A percentile compares a stretch with the other conserved stretches of the same genome.
Evolutionary conservation across 1,140 invertebrate species (phyloP).

Genomic region (Scylla paramamosain): DNA sequence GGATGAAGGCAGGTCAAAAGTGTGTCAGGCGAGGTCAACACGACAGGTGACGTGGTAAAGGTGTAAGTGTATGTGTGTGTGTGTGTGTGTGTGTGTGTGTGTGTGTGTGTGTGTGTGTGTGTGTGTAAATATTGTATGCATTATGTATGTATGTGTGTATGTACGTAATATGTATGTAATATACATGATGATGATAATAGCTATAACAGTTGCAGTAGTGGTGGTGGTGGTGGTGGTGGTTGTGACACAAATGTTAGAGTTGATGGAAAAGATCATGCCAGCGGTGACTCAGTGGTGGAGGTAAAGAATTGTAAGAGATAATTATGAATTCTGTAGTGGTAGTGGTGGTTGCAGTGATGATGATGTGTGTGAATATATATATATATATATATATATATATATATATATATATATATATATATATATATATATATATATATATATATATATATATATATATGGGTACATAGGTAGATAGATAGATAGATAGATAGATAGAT

Average conservation of each 20-base stretch:
- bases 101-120: no score
- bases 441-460: conserved; percentile 41
- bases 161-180: no score
- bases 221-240: no score
- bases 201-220: no score
- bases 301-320: no score
- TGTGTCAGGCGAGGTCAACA: background rate
- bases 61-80: background rate
- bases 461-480: conserved; percentile 34
- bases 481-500: conserved; percentile 42
- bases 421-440: conserved; percentile 52
- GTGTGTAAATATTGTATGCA: no score
- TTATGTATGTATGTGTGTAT: no score
- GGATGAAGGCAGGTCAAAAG: background rate
- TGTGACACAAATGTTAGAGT: no score
- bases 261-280: no score
- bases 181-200: no score
- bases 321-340: no score
- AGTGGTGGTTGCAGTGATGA: background rate
- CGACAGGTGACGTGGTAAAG: background rate
- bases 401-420: conserved; percentile 55
- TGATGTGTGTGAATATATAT: background rate
- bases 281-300: no score
- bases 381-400: conserved; percentile 55
- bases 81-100: conserved; percentile 16